These are phyloP conservation scores for Oxyruncus cristatus DNA, from an alignment of 2,113 vertebrate genomes.

Conservation along the genomic window DNA sequence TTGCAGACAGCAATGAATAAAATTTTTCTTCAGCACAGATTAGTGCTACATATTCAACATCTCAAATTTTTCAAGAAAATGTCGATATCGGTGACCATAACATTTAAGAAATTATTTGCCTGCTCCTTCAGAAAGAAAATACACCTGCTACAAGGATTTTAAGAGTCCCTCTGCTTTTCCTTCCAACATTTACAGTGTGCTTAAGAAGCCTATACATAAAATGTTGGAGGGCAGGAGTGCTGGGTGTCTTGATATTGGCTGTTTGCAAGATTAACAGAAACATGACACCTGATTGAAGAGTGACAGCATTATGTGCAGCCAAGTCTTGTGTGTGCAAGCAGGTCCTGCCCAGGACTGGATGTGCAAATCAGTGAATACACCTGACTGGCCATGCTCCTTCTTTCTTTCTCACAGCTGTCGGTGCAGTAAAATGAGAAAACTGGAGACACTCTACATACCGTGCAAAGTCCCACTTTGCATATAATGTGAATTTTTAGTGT, in stretches of 20 bases:
- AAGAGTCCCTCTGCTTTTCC: background rate
- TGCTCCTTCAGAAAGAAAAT: background rate
- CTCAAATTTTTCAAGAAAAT: background rate
- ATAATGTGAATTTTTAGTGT: background rate
- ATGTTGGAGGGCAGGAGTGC: background rate
- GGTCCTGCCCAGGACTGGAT: background rate
- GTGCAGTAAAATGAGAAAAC: background rate
- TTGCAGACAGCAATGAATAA: background rate
- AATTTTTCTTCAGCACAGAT: background rate
- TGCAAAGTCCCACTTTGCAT: background rate
- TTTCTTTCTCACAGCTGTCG: background rate
- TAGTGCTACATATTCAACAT: background rate
- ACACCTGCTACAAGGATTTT: background rate
- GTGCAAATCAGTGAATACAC: background rate
- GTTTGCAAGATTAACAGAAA: background rate
- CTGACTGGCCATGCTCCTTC: background rate
- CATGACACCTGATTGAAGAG: background rate
- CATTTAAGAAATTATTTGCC: background rate
- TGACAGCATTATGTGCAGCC: background rate
- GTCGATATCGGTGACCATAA: background rate
- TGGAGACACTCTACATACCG: background rate
- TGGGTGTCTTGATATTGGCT: background rate
- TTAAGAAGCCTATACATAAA: background rate
- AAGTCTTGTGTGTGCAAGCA: background rate
- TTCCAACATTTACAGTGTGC: background rate